Evolutionary conservation across 2,797 vertebrate genomes (phyloP), one percentile per base, ranked within the genome.

Genomic region (Discoglossus pictus): DNA sequence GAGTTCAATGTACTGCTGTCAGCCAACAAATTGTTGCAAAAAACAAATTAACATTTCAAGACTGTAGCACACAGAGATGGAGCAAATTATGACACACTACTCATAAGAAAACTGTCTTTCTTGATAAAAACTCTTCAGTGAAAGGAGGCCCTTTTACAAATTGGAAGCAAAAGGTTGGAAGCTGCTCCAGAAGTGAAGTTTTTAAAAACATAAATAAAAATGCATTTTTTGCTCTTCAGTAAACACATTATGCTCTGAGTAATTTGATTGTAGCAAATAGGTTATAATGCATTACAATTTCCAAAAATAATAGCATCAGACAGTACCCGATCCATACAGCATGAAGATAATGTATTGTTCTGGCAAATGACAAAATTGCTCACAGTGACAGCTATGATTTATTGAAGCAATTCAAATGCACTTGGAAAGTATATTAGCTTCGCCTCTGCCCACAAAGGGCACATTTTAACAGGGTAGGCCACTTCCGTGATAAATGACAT

Each of bases 401-500:
- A 91, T 86, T 78, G 82, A 80, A 82, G 85, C 83, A 89, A 89
- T 89, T 89, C 80, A 81, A 79, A 84, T 25, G 74, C 73, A 78
- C 79, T 86, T 78, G 83, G 79, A 86, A 87, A 87, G 84, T 82
- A 58, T 84, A 87, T 89, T 88, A 90, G 78, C 81, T 84, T 81
- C 6, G 64, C 75, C 74, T 84, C 76, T 84, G 76, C 80, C 82
- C 83, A 83, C 83, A 84, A 84, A 87, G 84, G 80, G 82, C 48
- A 0, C 46, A 18, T 82, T 80, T 81, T 68, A 78, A 72, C 75
- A 68, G 80, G 71, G 65, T 18, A 79, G 78, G 69, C 79, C 67
- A 78, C 0, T 3, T 61, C 0, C 0, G 1, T 87, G 87, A 89
- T 83, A 82, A 86, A 90, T 87, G 74, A 79, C 73, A 52, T 58